Evolutionary conservation across 2,888 invertebrate genomes (phyloP).

Genomic region (Drosophila pseudotakahashii): DNA sequence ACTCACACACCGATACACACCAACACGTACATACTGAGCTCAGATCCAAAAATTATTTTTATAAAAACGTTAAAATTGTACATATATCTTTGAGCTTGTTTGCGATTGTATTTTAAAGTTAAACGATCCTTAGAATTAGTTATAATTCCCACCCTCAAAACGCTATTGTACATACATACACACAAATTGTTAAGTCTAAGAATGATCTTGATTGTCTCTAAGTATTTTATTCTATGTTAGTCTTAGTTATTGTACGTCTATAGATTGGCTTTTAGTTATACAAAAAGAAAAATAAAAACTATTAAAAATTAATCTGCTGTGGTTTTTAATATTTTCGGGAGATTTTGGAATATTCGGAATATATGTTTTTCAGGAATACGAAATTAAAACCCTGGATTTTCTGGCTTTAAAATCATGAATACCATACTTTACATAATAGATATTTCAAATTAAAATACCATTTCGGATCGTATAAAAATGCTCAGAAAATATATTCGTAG

Average conservation of each 20-base stretch:
- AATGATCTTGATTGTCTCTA: conserved; percentile 50
- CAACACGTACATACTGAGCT: conserved; percentile 60
- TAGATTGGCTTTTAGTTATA: conserved; percentile 58
- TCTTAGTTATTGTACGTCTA: conserved; percentile 40
- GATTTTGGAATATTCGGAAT: neutral
- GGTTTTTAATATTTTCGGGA: neutral
- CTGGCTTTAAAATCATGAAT: neutral
- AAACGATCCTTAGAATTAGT: conserved; percentile 15
- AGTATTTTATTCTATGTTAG: conserved; percentile 52
- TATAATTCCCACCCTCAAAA: conserved; percentile 42
- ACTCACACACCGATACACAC: conserved; percentile 9
- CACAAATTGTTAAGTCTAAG: conserved; percentile 58
- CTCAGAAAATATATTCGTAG: neutral
- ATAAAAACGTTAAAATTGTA: conserved; percentile 44
- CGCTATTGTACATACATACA: conserved; percentile 62
- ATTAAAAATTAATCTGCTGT: conserved; percentile 25
- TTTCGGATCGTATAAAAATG: no score
- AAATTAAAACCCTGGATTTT: neutral
- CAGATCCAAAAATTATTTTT: conserved; percentile 73
- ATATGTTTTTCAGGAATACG: neutral
- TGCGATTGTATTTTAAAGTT: conserved; percentile 34
- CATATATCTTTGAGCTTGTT: conserved; percentile 39
- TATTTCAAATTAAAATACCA: no score
- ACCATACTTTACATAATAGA: no score
- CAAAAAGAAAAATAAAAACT: conserved; percentile 54